phyloP scores from a whole-genome alignment of 2,888 invertebrate genomes.

The Iselma pallidipennis region DNA sequence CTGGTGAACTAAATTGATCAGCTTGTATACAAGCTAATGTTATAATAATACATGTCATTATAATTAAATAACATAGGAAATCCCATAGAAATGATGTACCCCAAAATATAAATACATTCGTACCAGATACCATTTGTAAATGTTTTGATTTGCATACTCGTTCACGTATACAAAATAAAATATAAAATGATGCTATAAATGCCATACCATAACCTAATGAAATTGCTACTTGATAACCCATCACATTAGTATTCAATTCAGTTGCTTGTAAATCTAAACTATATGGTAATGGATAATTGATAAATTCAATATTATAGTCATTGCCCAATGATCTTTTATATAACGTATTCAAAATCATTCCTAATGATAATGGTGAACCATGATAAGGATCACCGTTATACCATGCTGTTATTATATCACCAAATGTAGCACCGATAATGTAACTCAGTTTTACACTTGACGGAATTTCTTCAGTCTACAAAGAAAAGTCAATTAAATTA shows the following conservation, averaged over 20 bases:
- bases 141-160: constrained; percentile 67
- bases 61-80: constrained; percentile 63
- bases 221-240: constrained; percentile 62
- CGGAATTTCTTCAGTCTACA: constrained; percentile 31
- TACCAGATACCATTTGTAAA: constrained; percentile 71
- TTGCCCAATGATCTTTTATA: constrained; percentile 50
- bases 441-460: constrained; percentile 45
- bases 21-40: constrained; percentile 67
- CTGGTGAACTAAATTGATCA: constrained; percentile 59
- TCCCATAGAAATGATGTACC: constrained; percentile 69
- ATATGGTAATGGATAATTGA: constrained; percentile 70
- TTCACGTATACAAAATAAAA: constrained; percentile 66
- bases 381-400: constrained; percentile 80
- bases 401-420: constrained; percentile 61
- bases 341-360: constrained; percentile 65
- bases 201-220: constrained; percentile 72
- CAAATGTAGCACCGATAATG: constrained; percentile 62
- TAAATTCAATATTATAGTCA: constrained; percentile 47
- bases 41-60: constrained; percentile 60
- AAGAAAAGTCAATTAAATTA: too few species aligned
- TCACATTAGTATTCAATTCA: constrained; percentile 35
- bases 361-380: constrained; percentile 67
- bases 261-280: constrained; percentile 60
- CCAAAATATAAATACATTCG: constrained; percentile 69
- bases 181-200: constrained; percentile 65